Conservation (phyloP, 2,797 vertebrate species). For the Pempheris klunzingeri region DNA sequence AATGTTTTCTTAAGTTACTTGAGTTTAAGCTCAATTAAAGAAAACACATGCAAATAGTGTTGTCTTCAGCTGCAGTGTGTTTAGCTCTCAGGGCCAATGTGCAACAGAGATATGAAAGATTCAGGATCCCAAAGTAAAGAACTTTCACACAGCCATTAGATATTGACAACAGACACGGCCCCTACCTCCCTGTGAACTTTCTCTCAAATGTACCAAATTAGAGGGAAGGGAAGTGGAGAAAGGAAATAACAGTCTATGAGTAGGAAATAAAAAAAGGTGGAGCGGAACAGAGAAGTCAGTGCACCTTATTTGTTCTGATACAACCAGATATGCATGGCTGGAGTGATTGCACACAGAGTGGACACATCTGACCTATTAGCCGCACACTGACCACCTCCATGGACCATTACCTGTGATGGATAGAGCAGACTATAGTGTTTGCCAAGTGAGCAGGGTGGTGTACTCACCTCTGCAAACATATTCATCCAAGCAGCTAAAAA, state of each 20-base stretch:
- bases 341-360: slow-evolving; percentile 49
- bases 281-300: slow-evolving; percentile 51
- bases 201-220: slow-evolving; percentile 39
- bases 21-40: too few relatives aligned
- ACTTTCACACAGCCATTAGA: slow-evolving; percentile 32
- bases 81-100: too few relatives aligned
- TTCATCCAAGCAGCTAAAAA: slow-evolving; percentile 41
- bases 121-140: not conserved
- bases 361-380: slow-evolving; percentile 72
- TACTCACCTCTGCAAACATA: slow-evolving; percentile 46
- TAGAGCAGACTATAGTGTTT: slow-evolving; percentile 26
- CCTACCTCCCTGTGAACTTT: slow-evolving; percentile 26
- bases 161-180: slow-evolving; percentile 19
- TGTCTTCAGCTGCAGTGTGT: too few relatives aligned
- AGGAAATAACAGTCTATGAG: slow-evolving; percentile 24
- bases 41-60: too few relatives aligned
- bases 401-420: slow-evolving; percentile 67
- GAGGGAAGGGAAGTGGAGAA: slow-evolving; percentile 8
- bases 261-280: slow-evolving; percentile 50
- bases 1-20: too few relatives aligned
- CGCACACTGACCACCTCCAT: slow-evolving; percentile 64
- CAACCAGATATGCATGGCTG: slow-evolving; percentile 56
- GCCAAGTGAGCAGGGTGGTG: slow-evolving; percentile 33
- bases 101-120: not conserved
- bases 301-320: slow-evolving; percentile 71